Base-by-base conservation (phyloP, 2,888 invertebrate genomes). In the Scaptodrosophila latifasciaeformis region DNA sequence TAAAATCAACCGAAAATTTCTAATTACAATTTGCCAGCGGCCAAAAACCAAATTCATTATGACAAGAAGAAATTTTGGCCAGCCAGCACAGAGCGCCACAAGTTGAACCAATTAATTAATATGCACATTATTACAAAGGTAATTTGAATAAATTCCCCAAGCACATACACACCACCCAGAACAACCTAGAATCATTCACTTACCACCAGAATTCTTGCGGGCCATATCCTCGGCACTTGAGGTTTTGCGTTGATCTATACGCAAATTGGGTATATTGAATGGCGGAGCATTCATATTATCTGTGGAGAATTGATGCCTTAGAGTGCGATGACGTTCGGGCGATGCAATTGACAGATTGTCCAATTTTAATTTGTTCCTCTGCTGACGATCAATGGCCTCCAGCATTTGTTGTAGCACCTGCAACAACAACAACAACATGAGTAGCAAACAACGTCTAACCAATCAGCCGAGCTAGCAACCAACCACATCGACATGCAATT, bases 161-260 rank as follows among this genome's bases (percentile, higher is more conserved):
- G n/a, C n/a, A n/a, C n/a, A n/a, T n/a, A n/a, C n/a, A n/a, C n/a
- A n/a, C n/a, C n/a, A n/a, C n/a, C n/a, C n/a, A n/a, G n/a, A n/a
- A n/a, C n/a, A n/a, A n/a, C n/a, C n/a, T n/a, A n/a, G n/a, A n/a
- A n/a, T n/a, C n/a, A n/a, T 46, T n/a, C 24, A 78, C 84, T 82
- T 87, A 89, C 93, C 92, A 80, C 92, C 91, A 6, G 95, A 95
- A 84, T 94, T 94, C 85, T 95, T 94, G 76, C 94, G 90, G 17
- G 93, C 94, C 93, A 96, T 95, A 81, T 96, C 94, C 84, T 96
- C 96, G 4, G 96, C 95, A 74, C 94, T 95, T 40, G 94, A 94
- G 1, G 96, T 95, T 86, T 96, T 96, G 67, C 95, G 90, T 81
- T 94, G 93, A 80, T 95, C 94, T 59, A 95, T 92, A 49, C 94